phyloP scores from a whole-genome alignment of 2,113 vertebrate genomes.

The Bubo scandiacus region DNA sequence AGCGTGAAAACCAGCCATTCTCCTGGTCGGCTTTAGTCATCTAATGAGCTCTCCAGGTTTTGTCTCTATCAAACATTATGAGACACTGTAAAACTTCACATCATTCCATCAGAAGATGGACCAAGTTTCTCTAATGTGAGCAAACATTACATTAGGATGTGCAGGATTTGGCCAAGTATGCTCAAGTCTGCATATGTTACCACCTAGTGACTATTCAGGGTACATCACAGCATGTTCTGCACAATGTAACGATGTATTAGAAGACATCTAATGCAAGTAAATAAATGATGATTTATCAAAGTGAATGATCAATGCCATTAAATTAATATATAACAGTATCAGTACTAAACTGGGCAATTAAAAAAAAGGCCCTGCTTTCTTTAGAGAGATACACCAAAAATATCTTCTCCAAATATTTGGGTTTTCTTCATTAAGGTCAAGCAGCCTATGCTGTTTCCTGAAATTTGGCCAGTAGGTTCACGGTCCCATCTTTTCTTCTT shows the following conservation, averaged over 20 bases:
- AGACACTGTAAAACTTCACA: not conserved
- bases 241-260: slow-evolving; percentile 8
- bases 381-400: slow-evolving; percentile 53
- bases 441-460: slow-evolving; percentile 33
- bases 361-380: slow-evolving; percentile 44
- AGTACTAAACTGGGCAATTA: slow-evolving; percentile 24
- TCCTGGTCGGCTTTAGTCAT: not conserved
- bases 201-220: slow-evolving; percentile 30
- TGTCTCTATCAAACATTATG: not conserved
- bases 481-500: slow-evolving; percentile 63
- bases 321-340: slow-evolving; percentile 53
- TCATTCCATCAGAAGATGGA: not conserved
- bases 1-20: not conserved
- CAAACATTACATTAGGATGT: not conserved
- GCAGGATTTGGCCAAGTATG: not conserved
- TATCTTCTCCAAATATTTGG: slow-evolving; percentile 56
- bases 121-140: not conserved
- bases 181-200: not conserved
- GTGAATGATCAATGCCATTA: slow-evolving; percentile 40
- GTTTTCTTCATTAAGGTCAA: slow-evolving; percentile 47
- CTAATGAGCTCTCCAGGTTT: not conserved
- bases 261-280: slow-evolving; percentile 51
- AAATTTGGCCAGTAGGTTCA: slow-evolving; percentile 51
- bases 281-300: slow-evolving; percentile 54
- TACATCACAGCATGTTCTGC: not conserved